Percentiles rank a stretch among this genome's conserved stretches.
Conservation (phyloP, 2,888 invertebrate genomes). For the Andrena trimmerana region DNA sequence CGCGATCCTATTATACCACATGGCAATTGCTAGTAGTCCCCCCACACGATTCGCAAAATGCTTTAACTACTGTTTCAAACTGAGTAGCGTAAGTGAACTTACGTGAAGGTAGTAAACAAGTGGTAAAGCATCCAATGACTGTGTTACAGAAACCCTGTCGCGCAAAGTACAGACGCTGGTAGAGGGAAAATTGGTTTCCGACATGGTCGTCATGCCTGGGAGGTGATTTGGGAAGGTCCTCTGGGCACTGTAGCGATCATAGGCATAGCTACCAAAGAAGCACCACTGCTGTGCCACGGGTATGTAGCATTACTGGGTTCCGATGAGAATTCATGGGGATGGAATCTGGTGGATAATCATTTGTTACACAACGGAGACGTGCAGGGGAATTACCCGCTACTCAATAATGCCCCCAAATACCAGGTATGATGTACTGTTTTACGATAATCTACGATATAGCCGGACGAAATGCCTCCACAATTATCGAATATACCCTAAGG, state of each 20-base stretch:
- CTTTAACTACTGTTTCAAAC: not conserved
- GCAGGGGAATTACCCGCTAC: slow-evolving; percentile 96
- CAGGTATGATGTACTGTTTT: slow-evolving; percentile 88
- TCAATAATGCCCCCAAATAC: slow-evolving; percentile 99
- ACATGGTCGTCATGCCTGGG: slow-evolving; percentile 98
- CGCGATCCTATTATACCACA: not conserved
- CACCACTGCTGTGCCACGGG: slow-evolving; percentile 96
- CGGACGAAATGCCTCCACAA: not conserved
- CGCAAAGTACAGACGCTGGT: slow-evolving; percentile 98
- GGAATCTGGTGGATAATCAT: slow-evolving; percentile 99
- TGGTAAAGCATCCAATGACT: not conserved
- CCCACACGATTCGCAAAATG: not conserved
- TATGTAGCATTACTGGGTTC: slow-evolving; percentile 98
- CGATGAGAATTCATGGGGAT: slow-evolving; percentile 99
- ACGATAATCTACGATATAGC: not conserved
- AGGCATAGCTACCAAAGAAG: slow-evolving; percentile 97
- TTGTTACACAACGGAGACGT: slow-evolving; percentile 98
- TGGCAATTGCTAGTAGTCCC: not conserved
- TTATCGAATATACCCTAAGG: slow-evolving; percentile 24
- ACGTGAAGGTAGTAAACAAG: not conserved
- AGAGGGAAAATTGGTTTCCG: slow-evolving; percentile 96
- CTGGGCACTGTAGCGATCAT: slow-evolving; percentile 99
- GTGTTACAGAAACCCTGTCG: slow-evolving; percentile 94
- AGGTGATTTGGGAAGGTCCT: slow-evolving; percentile 99
- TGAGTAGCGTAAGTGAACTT: not conserved